Evolutionary conservation across 2,113 vertebrate species (phyloP).

Genomic region (Ciconia boyciana): DNA sequence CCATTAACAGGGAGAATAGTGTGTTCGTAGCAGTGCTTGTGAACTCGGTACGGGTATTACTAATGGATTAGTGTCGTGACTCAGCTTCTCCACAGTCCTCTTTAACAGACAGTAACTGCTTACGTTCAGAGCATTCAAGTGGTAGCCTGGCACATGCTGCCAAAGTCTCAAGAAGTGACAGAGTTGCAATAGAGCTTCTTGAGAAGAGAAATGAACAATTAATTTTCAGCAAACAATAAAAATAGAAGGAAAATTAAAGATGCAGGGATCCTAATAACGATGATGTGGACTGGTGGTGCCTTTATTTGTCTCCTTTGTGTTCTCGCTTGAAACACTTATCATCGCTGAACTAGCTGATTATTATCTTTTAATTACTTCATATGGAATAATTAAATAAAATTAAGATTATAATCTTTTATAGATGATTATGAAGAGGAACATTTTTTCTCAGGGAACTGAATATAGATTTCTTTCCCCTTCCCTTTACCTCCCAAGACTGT

Average conservation of each 20-base stretch:
- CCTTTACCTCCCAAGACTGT: neutral
- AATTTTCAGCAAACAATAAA: constrained; percentile 64
- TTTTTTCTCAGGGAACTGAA: constrained; percentile 38
- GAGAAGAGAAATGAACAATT: constrained; percentile 41
- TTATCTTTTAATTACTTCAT: constrained; percentile 71
- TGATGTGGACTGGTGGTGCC: constrained; percentile 10
- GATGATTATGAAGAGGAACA: constrained; percentile 60
- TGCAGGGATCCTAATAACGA: constrained; percentile 43
- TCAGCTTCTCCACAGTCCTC: neutral
- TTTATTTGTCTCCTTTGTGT: constrained; percentile 68
- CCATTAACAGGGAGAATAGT: accelerated
- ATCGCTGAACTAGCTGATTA: constrained; percentile 53
- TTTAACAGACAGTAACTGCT: neutral
- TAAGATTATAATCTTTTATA: constrained; percentile 73
- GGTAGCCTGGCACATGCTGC: neutral
- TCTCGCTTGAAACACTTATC: constrained; percentile 63
- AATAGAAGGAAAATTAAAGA: constrained; percentile 55
- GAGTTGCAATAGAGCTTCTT: constrained; percentile 30
- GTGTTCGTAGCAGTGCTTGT: neutral
- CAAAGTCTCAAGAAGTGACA: neutral
- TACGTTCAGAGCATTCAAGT: neutral
- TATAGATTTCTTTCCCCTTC: neutral
- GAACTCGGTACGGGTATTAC: neutral
- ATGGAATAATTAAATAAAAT: constrained; percentile 75
- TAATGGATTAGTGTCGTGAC: neutral